Base-by-base conservation (phyloP, 2,113 vertebrate species). In the Pagrus major region DNA sequence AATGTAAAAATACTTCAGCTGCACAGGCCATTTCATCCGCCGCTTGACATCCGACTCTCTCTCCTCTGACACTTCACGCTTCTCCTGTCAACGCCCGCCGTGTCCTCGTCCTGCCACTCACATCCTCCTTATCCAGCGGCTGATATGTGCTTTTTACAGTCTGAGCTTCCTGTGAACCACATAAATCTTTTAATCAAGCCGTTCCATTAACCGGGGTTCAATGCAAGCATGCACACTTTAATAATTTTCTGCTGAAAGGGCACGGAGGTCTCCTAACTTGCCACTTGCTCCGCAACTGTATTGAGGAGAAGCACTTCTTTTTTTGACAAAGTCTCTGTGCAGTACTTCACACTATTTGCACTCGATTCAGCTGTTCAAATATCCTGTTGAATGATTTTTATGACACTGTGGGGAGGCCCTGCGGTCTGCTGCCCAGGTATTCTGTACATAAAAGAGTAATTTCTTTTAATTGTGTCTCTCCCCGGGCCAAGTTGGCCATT, bases 311-410 rank as follows among this genome's bases (percentile, higher is more conserved):
- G 20, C 33, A 58, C 33, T 37, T 83, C 78, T 51, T 55, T n/a
- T 83, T 81, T 51, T 55, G 25, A 74, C 52, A 46, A 78, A 12
- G 6, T 80, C 65, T 52, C 41, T 71, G 60, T 71, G 55, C 68
- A 31, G 55, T 31, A 69, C 44, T 78, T 71, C n/a, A 49, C 55
- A 51, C 51, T 68, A 59, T 81, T 78, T 78, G 73, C 73, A 72
- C 72, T 64, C 70, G 56, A 55, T 84, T 81, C 63, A 65, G 63
- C 68, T 84, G 56, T 71, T 86, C 41, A 78, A 69, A 76, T 78
- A 46, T 60, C 55, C 51, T 21, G 21, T 58, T 51, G 51, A 72
- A 55, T 74, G 44, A 59, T 71, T 84, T 76, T 49, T 78, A 29
- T 46, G 9, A 66, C 61, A 51, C 70, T 47, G 23, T 0, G 10